phyloP scores from a whole-genome alignment of 2,797 vertebrate species.

The Anisognathus igniventris region DNA sequence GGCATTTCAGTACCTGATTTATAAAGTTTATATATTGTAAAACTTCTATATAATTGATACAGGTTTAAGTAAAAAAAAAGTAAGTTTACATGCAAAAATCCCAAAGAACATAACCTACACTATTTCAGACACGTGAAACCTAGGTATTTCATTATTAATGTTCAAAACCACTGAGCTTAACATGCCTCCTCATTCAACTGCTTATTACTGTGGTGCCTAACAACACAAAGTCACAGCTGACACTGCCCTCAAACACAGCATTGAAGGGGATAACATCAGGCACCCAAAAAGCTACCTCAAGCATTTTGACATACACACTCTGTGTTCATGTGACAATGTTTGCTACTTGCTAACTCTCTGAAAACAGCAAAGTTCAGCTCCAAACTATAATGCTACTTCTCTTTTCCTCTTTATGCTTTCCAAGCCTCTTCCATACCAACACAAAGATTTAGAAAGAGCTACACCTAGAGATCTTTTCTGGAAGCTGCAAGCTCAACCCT shows the following conservation, averaged over 20 bases:
- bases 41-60: not conserved
- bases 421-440: not conserved
- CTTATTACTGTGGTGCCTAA: not conserved
- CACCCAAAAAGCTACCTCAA: not conserved
- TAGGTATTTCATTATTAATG: not conserved
- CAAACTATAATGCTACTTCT: not conserved
- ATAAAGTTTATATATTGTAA: not conserved
- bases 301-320: not conserved
- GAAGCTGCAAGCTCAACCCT: not conserved
- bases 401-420: not conserved
- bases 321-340: not conserved
- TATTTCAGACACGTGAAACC: not conserved
- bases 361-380: not conserved
- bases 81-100: not conserved
- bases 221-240: not conserved
- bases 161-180: not conserved
- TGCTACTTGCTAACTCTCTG: not conserved
- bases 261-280: not conserved
- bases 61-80: not conserved
- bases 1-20: not conserved
- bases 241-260: not conserved
- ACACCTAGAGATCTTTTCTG: conserved; percentile 6
- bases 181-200: not conserved
- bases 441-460: not conserved
- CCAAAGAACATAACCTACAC: not conserved